phyloP scores from a whole-genome alignment of 2,113 vertebrate species.

The Pelvicachromis taeniatus region DNA sequence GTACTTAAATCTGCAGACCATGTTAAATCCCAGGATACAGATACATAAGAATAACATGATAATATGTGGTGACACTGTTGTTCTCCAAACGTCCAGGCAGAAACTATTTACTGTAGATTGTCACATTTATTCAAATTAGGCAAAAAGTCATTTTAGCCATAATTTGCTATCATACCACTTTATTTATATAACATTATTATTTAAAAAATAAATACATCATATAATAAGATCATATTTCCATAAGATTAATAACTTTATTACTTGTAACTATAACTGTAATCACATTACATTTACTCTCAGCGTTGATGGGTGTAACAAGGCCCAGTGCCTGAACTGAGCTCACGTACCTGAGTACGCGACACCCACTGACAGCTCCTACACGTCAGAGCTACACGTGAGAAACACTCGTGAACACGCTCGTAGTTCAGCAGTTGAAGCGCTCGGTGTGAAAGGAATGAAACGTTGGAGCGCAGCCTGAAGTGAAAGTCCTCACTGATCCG shows the following conservation, averaged over 20 bases:
- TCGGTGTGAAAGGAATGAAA: background rate
- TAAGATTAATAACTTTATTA: background rate
- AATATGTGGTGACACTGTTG: too few relatives aligned
- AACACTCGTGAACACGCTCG: background rate
- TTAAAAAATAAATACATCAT: too few relatives aligned
- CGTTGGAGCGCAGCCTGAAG: background rate
- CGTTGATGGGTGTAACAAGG: background rate
- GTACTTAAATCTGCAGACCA: accelerated
- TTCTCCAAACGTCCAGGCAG: too few relatives aligned
- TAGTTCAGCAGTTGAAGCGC: background rate
- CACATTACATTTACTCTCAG: background rate
- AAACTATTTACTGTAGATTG: too few relatives aligned
- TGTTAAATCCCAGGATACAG: background rate
- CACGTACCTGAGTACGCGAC: background rate
- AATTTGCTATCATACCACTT: too few relatives aligned
- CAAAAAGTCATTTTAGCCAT: too few relatives aligned
- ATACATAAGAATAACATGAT: background rate
- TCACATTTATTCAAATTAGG: too few relatives aligned
- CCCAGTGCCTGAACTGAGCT: background rate
- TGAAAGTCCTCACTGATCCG: background rate
- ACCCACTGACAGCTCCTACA: background rate
- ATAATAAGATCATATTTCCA: background rate
- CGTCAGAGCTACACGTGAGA: background rate
- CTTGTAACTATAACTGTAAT: background rate
- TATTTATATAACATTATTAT: too few relatives aligned